Percentiles rank a stretch among this genome's conserved stretches.
Evolutionary conservation across 2,797 vertebrate species (phyloP).

Genomic region (Crocodylus rhombifer): DNA sequence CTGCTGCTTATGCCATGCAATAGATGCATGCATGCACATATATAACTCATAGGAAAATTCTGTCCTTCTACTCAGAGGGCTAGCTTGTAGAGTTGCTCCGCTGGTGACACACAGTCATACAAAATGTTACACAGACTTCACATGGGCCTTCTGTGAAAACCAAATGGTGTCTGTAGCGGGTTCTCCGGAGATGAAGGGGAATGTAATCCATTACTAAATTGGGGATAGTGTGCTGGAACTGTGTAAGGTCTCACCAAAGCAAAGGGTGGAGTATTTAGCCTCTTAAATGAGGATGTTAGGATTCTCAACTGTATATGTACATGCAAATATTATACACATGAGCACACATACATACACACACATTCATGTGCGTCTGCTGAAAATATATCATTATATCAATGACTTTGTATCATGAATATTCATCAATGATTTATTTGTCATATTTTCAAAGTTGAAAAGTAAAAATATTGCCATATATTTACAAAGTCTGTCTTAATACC

Average conservation of each 20-base stretch:
- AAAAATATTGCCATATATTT: not conserved
- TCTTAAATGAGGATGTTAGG: not conserved
- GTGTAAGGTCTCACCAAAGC: not conserved
- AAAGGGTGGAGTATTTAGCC: not conserved
- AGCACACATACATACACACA: too few species aligned
- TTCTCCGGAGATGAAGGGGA: not conserved
- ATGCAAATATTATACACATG: not conserved
- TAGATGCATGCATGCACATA: not conserved
- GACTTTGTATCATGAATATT: not conserved
- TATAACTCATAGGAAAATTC: not conserved
- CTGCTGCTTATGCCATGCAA: not conserved
- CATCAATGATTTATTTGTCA: too few species aligned
- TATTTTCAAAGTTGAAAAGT: not conserved
- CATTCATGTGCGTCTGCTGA: too few species aligned
- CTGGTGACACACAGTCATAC: not conserved
- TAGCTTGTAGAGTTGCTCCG: not conserved
- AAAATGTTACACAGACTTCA: not conserved
- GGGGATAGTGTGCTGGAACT: not conserved
- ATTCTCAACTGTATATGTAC: not conserved
- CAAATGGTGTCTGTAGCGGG: not conserved
- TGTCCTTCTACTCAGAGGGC: rapidly evolving
- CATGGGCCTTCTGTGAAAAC: rapidly evolving
- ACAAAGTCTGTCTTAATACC: not conserved
- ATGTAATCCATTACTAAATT: not conserved
- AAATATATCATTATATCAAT: not conserved